These are phyloP conservation scores for Thalassarche chlororhynchos DNA, from an alignment of 2,113 vertebrate species.

Conservation along the genomic window DNA sequence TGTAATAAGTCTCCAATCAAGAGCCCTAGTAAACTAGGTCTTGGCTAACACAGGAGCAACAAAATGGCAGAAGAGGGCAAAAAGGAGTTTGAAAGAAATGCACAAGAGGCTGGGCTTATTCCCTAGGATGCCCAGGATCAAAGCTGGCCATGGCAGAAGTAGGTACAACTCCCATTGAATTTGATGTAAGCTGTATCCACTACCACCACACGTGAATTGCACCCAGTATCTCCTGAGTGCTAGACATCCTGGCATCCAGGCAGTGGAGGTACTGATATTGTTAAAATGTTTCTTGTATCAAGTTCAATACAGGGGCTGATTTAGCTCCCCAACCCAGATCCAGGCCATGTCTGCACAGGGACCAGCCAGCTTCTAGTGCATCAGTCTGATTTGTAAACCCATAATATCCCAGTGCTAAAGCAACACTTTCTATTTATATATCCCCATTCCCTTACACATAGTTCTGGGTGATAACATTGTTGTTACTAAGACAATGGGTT, in stretches of 20 bases:
- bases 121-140: constrained; percentile 23
- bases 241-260: background rate
- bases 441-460: background rate
- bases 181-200: background rate
- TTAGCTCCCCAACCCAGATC: background rate
- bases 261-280: background rate
- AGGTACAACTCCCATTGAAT: background rate
- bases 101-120: constrained; percentile 46
- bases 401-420: background rate
- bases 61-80: constrained; percentile 71
- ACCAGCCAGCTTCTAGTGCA: constrained; percentile 54
- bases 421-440: background rate
- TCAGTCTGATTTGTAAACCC: background rate
- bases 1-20: constrained; percentile 83
- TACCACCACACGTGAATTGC: background rate
- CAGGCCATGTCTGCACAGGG: background rate
- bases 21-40: constrained; percentile 67
- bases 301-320: background rate
- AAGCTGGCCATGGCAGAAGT: background rate
- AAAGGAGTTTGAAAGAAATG: constrained; percentile 51
- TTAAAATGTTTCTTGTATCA: background rate
- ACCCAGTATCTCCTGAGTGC: background rate
- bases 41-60: constrained; percentile 78
- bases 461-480: background rate
- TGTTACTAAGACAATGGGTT: background rate